Base-by-base conservation (phyloP, 2,797 vertebrate genomes). In the Peromyscus aztecus region DNA sequence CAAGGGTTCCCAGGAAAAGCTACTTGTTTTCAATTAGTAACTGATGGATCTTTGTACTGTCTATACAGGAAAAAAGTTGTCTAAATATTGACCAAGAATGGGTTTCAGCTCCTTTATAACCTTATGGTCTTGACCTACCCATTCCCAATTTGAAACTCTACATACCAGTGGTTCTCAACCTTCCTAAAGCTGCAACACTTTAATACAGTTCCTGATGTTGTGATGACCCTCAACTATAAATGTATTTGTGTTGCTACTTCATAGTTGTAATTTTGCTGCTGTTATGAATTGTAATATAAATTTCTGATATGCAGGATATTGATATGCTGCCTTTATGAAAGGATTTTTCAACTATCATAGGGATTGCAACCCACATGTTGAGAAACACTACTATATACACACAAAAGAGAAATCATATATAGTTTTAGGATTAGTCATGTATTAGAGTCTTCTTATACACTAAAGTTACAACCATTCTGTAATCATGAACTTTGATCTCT, bases 391-490 rank as follows among this genome's bases (percentile, higher is more conserved):
- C 10, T 34, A 2, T 19, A 71, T 55, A 0, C 6, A 13, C 46
- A 9, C 52, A 8, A 31, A 78, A 92, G 11, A 63, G 9, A 88
- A 34, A 85, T 94, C 13, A 55, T 43, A 71, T 81, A 61, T 10
- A 85, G 11, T 52, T 59, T 81, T 12, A 40, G 31, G 5, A 8
- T 1, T 57, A 40, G 2, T 0, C 12, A 19, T 27, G 0, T 9
- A 14, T 37, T 21, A 6, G 17, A 73, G 27, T 65, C n/a, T 52
- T 23, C 24, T 8, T 3, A 65, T 81, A n/a, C 21, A 2, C 9
- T 89, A 31, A 67, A 34, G 34, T 86, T 87, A 11, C 7, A 90
- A 5, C 34, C 78, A 59, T 81, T 78, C 6, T 67, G 4, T 29
- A 82, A 40, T 37, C 31, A 27, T 4, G 86, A 90, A 76, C 24